These are phyloP conservation scores for Gastrophysa polygoni DNA, from an alignment of 2,888 invertebrate genomes.

Conservation along the genomic window DNA sequence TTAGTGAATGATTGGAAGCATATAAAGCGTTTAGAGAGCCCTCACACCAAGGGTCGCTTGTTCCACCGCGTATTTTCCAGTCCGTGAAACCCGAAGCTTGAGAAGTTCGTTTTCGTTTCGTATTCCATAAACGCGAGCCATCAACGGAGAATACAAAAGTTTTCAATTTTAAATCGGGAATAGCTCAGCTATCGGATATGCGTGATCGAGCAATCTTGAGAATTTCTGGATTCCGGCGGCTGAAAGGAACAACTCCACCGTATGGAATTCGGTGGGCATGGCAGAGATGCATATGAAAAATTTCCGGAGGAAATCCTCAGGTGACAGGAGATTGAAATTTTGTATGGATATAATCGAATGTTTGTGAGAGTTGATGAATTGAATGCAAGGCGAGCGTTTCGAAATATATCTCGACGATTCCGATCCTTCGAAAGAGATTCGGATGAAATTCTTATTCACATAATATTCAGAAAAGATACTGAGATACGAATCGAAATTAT, in stretches of 20 bases:
- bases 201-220: constrained; percentile 43
- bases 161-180: constrained; percentile 47
- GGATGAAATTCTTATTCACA: too few relatives aligned
- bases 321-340: not conserved
- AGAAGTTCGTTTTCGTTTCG: constrained; percentile 36
- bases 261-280: not conserved
- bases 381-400: too few relatives aligned
- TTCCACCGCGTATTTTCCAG: constrained; percentile 13
- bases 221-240: constrained; percentile 3
- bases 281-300: not conserved
- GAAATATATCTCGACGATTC: too few relatives aligned
- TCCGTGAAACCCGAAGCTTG: constrained; percentile 37
- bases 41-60: not conserved
- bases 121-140: constrained; percentile 45
- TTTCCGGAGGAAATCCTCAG: not conserved
- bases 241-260: constrained; percentile 23
- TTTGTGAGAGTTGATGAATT: not conserved
- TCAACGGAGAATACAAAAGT: constrained; percentile 46
- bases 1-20: not conserved
- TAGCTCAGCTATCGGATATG: constrained; percentile 47
- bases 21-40: not conserved
- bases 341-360: not conserved
- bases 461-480: too few relatives aligned
- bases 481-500: too few relatives aligned
- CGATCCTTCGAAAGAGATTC: too few relatives aligned